Percentiles rank a stretch among this genome's conserved stretches.
Evolutionary conservation across 2,888 invertebrate species (phyloP).

Genomic region (Scaptomyza parva): DNA sequence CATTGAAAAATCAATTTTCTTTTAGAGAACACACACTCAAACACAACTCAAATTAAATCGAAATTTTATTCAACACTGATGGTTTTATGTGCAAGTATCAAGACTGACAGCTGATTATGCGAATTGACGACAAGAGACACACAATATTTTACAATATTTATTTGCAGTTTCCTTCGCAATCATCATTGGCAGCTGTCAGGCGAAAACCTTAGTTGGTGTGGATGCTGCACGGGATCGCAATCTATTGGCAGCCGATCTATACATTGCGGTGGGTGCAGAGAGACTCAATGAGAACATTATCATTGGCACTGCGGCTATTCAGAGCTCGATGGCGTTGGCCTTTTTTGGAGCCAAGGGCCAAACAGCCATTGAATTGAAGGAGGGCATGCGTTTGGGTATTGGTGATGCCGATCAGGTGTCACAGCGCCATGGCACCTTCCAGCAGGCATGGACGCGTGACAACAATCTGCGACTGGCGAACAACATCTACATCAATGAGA

Average conservation of each 20-base stretch:
- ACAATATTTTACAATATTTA: not conserved
- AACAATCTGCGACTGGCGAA: constrained; percentile 88
- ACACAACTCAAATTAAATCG: constrained; percentile 46
- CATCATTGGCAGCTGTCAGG: constrained; percentile 28
- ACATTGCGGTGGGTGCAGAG: constrained; percentile 86
- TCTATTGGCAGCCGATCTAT: constrained; percentile 78
- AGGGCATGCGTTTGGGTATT: constrained; percentile 85
- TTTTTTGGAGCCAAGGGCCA: constrained; percentile 89
- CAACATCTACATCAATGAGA: constrained; percentile 89
- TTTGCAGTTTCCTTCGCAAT: constrained; percentile 51
- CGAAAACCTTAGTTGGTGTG: constrained; percentile 35
- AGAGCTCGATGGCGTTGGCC: constrained; percentile 89
- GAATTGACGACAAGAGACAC: not conserved
- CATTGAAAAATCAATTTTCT: constrained; percentile 37
- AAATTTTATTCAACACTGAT: constrained; percentile 30
- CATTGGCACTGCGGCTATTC: constrained; percentile 90
- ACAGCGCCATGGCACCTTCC: constrained; percentile 74
- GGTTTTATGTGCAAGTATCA: constrained; percentile 10
- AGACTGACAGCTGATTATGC: not conserved
- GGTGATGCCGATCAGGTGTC: constrained; percentile 73
- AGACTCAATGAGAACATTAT: constrained; percentile 88
- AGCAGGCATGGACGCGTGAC: constrained; percentile 74
- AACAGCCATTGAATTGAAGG: constrained; percentile 87
- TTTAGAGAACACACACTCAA: constrained; percentile 5
- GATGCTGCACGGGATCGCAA: constrained; percentile 70